These are phyloP conservation scores for Phoenoteleia sp. DNA, from an alignment of 2,888 invertebrate genomes.

Conservation along the genomic window DNA sequence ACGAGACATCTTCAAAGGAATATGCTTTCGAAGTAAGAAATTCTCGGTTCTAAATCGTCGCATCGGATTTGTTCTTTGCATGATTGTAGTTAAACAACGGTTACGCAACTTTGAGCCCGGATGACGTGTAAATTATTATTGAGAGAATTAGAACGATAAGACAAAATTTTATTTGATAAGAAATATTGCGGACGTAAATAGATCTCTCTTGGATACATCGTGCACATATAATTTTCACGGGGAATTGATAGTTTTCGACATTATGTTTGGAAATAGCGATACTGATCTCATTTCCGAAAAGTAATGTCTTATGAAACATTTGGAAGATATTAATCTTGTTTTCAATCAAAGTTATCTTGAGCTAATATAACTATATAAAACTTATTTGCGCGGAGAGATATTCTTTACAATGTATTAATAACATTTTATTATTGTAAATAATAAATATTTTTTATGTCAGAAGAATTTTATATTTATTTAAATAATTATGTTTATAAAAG, in stretches of 20 bases:
- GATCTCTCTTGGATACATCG: neutral
- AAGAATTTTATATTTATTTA: too few relatives aligned
- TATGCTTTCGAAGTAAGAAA: constrained; percentile 92
- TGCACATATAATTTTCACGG: neutral
- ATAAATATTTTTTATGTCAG: too few relatives aligned
- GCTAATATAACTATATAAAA: too few relatives aligned
- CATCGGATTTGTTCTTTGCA: constrained; percentile 25
- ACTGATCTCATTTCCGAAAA: neutral
- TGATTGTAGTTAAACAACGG: constrained; percentile 8
- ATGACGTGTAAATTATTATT: constrained; percentile 26
- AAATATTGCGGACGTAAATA: neutral
- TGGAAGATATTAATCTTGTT: neutral
- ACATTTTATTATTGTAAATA: too few relatives aligned
- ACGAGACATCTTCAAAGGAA: constrained; percentile 89
- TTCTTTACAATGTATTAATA: too few relatives aligned
- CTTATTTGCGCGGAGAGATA: too few relatives aligned
- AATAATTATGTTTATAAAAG: too few relatives aligned
- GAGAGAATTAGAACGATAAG: constrained; percentile 44
- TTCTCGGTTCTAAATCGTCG: neutral
- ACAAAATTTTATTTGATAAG: constrained; percentile 30
- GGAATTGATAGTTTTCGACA: neutral
- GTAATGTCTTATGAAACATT: neutral
- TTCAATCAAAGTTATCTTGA: neutral
- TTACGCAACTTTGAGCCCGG: constrained; percentile 27
- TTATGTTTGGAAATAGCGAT: neutral